Base-by-base conservation (phyloP, 2,113 vertebrate genomes). In the Odontophorus gujanensis region DNA sequence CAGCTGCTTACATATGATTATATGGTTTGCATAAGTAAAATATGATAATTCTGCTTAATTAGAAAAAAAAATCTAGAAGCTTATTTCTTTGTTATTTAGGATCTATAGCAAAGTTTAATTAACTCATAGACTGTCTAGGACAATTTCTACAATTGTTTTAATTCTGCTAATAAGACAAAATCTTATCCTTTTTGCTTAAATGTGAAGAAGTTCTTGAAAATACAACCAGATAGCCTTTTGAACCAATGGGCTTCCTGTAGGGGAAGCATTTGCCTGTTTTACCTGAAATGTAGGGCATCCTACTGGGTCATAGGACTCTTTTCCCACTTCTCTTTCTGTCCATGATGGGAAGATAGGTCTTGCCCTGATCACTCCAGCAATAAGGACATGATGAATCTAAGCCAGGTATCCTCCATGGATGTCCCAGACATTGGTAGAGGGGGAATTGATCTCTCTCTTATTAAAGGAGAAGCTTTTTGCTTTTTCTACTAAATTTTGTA, bases 311-410 rank as follows among this genome's bases (percentile, higher is more conserved):
- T 34, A 13, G 16, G 5, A 1, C 1, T 36, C 20, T 85, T 66
- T 73, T n/a, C 8, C 55, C 24, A 25, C 16, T 81, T 16, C 9
- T 68, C 34, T 58, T 8, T 43, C 48, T 55, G n/a, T 19, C 45
- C 10, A 8, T 22, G 20, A 11, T 57, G 8, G 17, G 5, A 85
- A 19, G 3, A 73, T 17, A 83, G 13, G 1, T 63, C 2, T 20
- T 79, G 11, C 2, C 3, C 6, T 4, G 38, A 0, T 1, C 36
- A n/a, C 1, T 5, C 5, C 7, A 2, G 0, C 4, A 1, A 2
- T 8, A 26, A 78, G 19, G 12, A 8, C 20, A 20, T 1, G 0
- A 25, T 14, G 11, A 7, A 43, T 77, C 5, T 28, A 53, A 80
- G 8, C 21, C 0, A 62, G 14, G 6, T 67, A 67, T 89, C 19